Evolutionary conservation across 2,113 vertebrate species (phyloP), one percentile per base, ranked within the genome.

Genomic region (Nannospalax galili): DNA sequence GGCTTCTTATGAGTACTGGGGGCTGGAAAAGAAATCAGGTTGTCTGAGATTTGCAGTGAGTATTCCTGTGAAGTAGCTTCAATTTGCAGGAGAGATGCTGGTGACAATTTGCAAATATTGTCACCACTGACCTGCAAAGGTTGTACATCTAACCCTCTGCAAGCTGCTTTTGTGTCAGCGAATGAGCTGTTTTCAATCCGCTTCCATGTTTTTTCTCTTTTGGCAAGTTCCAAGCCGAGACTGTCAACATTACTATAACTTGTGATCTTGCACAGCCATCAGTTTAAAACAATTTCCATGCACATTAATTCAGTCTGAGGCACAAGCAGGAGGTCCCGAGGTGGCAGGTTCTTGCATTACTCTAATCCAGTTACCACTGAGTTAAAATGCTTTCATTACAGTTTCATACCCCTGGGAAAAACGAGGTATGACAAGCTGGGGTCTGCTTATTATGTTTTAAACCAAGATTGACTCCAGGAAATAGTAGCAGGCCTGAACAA

Each of bases 201-300:
- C 28, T 20, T 96, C 82, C 92, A 30, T 65, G 0, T 64, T 86
- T 96, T 95, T 89, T 56, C 90, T 95, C 3, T 86, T 91, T 90
- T 94, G 67, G 93, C 93, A 97, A 92, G 70, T 97, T 98, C 95
- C 95, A 86, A 97, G 72, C 95, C 82, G 96, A 96, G 97, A 96
- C 92, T 96, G 93, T 97, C 97, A 98, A 87, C 95, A 82, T 93
- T 95, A 96, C 96, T 97, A 45, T 20, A 1, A 97, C 93, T 98
- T 97, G 97, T 98, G 98, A 97, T 98, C 96, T 35, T 96, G 92
- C 92, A 95, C 95, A 97, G 96, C 96, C 97, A 97, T 98, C 94
- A 28, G 98, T 97, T 98, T 97, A 96, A 98, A 98, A 97, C 97
- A 88, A 97, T 98, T 98, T 98, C 97, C 96, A 98, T 98, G 96